These are phyloP conservation scores for Excalfactoria chinensis DNA, from an alignment of 2,113 vertebrate genomes.

Conservation along the genomic window DNA sequence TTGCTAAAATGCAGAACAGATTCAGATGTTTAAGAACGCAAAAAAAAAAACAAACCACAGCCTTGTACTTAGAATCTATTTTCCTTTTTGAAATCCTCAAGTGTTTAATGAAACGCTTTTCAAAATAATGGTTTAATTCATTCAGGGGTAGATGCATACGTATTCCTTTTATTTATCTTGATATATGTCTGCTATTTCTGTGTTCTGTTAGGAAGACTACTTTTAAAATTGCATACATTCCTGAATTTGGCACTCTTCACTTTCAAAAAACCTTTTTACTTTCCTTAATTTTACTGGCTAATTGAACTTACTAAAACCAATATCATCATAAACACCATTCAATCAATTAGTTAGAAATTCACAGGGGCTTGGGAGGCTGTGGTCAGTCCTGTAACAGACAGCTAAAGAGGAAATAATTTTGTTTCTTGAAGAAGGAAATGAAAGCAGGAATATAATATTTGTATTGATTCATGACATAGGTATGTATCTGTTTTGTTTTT, in stretches of 20 bases:
- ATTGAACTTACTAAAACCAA: background rate
- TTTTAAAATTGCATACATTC: background rate
- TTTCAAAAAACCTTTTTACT: accelerated
- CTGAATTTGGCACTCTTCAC: background rate
- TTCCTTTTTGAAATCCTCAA: background rate
- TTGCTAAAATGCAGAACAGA: background rate
- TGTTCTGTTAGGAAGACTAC: background rate
- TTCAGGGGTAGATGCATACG: background rate
- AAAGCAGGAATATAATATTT: background rate
- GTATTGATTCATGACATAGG: background rate
- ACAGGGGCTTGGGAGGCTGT: background rate
- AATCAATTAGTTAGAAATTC: background rate
- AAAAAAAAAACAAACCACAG: background rate
- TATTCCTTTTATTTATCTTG: background rate
- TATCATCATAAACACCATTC: background rate
- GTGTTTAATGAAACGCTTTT: background rate
- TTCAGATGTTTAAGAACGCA: background rate
- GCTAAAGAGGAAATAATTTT: background rate
- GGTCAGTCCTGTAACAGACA: background rate
- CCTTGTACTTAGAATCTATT: background rate
- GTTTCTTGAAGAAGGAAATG: background rate
- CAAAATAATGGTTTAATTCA: background rate
- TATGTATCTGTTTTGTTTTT: background rate
- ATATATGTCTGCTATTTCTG: background rate
- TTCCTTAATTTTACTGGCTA: background rate